phyloP scores from a whole-genome alignment of 2,888 invertebrate species.

The Rhorus exstirpatorius region DNA sequence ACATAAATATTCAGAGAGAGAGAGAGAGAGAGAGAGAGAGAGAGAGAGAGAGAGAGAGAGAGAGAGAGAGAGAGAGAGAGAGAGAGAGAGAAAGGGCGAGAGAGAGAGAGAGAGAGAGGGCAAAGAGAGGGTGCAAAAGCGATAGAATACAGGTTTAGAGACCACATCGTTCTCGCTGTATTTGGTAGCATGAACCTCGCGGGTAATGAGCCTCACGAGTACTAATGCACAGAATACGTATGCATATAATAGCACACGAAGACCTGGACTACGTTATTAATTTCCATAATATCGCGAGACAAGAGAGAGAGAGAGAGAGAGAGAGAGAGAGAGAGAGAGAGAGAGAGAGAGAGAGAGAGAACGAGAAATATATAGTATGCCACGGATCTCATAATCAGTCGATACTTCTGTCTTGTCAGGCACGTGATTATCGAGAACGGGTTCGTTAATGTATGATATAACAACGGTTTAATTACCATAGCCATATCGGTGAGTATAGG shows the following conservation, averaged over 20 bases:
- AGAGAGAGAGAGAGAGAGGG: no score
- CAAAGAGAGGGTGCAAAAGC: no score
- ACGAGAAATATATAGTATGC: neutral
- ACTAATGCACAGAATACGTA: slow-evolving; percentile 45
- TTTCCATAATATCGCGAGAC: slow-evolving; percentile 59
- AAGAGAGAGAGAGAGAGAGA: slow-evolving; percentile 3
- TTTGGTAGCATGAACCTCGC: slow-evolving; percentile 21
- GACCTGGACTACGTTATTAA: slow-evolving; percentile 55
- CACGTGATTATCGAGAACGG: slow-evolving; percentile 47
- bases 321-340: slow-evolving; percentile 1
- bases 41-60: neutral
- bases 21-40: slow-evolving; percentile 8
- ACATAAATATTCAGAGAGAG: no score
- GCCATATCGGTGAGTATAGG: slow-evolving; percentile 24
- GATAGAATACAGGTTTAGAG: slow-evolving; percentile 25
- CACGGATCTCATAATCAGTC: slow-evolving; percentile 58
- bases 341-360: neutral
- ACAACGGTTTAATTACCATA: slow-evolving; percentile 53
- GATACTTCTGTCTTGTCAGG: slow-evolving; percentile 61
- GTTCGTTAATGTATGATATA: slow-evolving; percentile 57
- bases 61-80: neutral
- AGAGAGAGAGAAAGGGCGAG: no score
- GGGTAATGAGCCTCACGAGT: slow-evolving; percentile 35
- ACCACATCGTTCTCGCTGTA: slow-evolving; percentile 16
- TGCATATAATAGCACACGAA: slow-evolving; percentile 7